phyloP scores from a whole-genome alignment of 2,797 vertebrate species.

The Thaleichthys pacificus region DNA sequence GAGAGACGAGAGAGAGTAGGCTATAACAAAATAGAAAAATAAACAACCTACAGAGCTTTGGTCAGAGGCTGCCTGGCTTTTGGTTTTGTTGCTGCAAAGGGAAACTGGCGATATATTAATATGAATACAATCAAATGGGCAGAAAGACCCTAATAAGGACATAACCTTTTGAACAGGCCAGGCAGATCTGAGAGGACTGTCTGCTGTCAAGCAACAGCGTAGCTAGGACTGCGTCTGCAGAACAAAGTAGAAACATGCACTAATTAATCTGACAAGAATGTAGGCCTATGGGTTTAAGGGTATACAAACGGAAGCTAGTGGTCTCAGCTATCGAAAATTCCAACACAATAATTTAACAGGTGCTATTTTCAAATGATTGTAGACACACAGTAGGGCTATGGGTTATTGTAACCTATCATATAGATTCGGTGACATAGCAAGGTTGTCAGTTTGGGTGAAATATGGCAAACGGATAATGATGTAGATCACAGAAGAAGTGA shows the following conservation, averaged over 20 bases:
- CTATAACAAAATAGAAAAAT: slow-evolving; percentile 3
- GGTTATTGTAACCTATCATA: not conserved
- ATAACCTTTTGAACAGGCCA: slow-evolving; percentile 28
- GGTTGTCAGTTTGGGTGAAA: not conserved
- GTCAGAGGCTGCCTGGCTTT: not conserved
- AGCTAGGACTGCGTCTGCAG: not conserved
- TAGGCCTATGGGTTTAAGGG: not conserved
- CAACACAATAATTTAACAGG: slow-evolving; percentile 13
- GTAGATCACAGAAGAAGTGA: not conserved
- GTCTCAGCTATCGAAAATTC: slow-evolving; percentile 6
- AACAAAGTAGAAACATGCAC: slow-evolving; percentile 25
- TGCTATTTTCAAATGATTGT: slow-evolving; percentile 14
- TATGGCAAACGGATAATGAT: not conserved
- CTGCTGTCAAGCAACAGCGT: slow-evolving; percentile 29
- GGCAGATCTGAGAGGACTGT: slow-evolving; percentile 57
- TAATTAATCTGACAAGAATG: slow-evolving; percentile 42
- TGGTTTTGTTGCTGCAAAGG: slow-evolving; percentile 8
- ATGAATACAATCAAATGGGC: slow-evolving; percentile 53
- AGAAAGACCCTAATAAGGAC: slow-evolving; percentile 47
- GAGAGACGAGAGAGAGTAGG: slow-evolving; percentile 17
- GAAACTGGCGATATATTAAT: slow-evolving; percentile 20
- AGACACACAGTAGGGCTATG: not conserved
- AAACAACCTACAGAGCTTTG: not conserved
- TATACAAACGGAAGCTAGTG: not conserved
- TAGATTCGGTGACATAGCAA: not conserved